A percentile compares a stretch with the other conserved stretches of the same genome.
Conservation (phyloP, 2,888 invertebrate genomes). For the Mallateleia sp. region DNA sequence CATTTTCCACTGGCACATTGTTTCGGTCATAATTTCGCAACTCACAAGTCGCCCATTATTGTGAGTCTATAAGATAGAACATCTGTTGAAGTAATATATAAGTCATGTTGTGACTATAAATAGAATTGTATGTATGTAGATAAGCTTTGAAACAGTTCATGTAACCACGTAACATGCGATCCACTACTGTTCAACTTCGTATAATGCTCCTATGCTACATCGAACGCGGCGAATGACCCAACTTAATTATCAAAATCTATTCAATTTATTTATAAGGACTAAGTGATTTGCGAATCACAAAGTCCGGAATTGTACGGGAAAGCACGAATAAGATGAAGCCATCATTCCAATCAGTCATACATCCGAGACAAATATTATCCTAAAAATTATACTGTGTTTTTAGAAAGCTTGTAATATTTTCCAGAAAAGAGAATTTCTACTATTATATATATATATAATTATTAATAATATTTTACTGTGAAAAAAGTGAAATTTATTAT, state of each 20-base stretch:
- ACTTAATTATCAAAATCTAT: constrained; percentile 64
- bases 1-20: constrained; percentile 30
- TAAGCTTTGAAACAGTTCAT: constrained; percentile 69
- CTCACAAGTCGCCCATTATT: constrained; percentile 48
- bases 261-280: no score
- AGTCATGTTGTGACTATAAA: constrained; percentile 67
- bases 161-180: constrained; percentile 66
- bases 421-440: no score
- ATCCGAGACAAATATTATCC: no score
- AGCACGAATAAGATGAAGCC: not conserved
- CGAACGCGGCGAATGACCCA: constrained; percentile 57
- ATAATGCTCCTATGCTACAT: constrained; percentile 37
- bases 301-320: not conserved
- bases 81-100: constrained; percentile 72
- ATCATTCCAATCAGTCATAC: not conserved
- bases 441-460: no score
- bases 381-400: no score
- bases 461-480: no score
- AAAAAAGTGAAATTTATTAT: no score
- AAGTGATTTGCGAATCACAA: constrained; percentile 10
- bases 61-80: constrained; percentile 65
- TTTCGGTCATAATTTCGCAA: constrained; percentile 48
- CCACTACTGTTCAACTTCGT: constrained; percentile 54
- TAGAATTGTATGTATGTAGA: constrained; percentile 65
- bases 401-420: no score